Conservation (phyloP, 2,113 vertebrate genomes). For the Camelus dromedarius region DNA sequence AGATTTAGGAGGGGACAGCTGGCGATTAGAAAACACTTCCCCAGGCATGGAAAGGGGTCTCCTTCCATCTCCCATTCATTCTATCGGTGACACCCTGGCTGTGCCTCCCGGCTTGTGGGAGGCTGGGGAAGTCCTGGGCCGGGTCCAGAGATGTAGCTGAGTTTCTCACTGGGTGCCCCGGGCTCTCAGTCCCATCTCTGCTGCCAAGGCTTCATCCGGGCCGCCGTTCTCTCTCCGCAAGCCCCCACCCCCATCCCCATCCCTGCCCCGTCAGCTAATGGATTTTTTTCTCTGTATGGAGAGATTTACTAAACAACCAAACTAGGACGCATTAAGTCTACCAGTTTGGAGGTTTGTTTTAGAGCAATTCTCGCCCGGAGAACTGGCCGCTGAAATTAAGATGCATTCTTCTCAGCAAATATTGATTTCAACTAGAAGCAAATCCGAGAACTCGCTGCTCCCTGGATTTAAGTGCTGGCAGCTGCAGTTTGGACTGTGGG, state of each 20-base stretch:
- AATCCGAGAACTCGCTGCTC: conserved; percentile 73
- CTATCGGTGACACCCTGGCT: background rate
- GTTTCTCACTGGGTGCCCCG: background rate
- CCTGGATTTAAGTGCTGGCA: conserved; percentile 56
- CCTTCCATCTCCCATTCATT: background rate
- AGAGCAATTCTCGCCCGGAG: conserved; percentile 72
- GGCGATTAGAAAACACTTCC: conserved; percentile 72
- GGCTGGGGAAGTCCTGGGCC: background rate
- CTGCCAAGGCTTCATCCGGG: background rate
- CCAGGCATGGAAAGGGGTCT: conserved; percentile 42
- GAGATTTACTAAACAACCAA: conserved; percentile 84
- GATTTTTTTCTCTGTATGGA: conserved; percentile 67
- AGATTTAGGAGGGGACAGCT: conserved; percentile 69
- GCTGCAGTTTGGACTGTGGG: background rate
- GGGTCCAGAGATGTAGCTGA: background rate
- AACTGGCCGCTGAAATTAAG: conserved; percentile 79
- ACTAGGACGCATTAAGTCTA: conserved; percentile 80
- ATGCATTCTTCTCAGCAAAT: conserved; percentile 83
- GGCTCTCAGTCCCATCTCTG: background rate
- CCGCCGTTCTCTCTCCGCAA: background rate
- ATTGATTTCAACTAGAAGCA: conserved; percentile 81
- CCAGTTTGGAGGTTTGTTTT: conserved; percentile 78
- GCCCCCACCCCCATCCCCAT: background rate
- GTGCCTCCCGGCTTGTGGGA: background rate
- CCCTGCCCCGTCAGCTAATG: conserved; percentile 72